phyloP scores from a whole-genome alignment of 92 coral and sea anemone genomes.

The Bergia sp. region DNA sequence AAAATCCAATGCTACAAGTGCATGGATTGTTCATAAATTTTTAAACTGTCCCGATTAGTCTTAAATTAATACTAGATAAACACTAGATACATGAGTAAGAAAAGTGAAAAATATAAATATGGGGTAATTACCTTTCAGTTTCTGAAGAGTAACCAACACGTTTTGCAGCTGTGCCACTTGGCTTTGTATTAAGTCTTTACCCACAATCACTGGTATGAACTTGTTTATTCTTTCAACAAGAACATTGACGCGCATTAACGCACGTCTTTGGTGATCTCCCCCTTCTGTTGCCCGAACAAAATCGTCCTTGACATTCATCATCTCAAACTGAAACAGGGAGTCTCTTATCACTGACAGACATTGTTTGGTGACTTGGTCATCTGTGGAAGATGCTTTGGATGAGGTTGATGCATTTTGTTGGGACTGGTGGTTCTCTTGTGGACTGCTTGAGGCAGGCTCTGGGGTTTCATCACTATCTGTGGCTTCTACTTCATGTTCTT shows the following conservation, averaged over 20 bases:
- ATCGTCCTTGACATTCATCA: slow-evolving; percentile 49
- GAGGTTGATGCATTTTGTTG: background rate
- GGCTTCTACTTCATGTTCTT: slow-evolving; percentile 57
- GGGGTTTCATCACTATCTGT: slow-evolving; percentile 25
- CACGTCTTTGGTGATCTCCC: slow-evolving; percentile 51
- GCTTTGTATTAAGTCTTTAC: background rate
- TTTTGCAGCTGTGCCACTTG: slow-evolving; percentile 40
- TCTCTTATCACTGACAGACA: slow-evolving; percentile 52
- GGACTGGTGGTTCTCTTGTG: slow-evolving; percentile 16
- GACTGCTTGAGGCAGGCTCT: background rate
- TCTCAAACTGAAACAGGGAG: slow-evolving; percentile 60
- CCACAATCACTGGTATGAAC: slow-evolving; percentile 36
- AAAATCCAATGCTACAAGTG: slow-evolving; percentile 23
- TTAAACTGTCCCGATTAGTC: slow-evolving; percentile 18
- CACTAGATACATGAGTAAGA: slow-evolving; percentile 21
- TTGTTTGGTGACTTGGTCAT: slow-evolving; percentile 13
- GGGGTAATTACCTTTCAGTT: slow-evolving; percentile 44
- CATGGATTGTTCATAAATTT: slow-evolving; percentile 19
- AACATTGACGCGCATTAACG: slow-evolving; percentile 39
- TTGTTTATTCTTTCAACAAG: slow-evolving; percentile 38
- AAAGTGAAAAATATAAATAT: slow-evolving; percentile 15
- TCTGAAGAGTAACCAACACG: slow-evolving; percentile 36
- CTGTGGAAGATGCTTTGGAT: background rate
- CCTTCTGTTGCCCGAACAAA: slow-evolving; percentile 32
- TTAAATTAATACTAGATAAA: slow-evolving; percentile 24